Evolutionary conservation across 2,113 vertebrate species (phyloP), one percentile per base, ranked within the genome.

Genomic region (Gallinago jamesoni): DNA sequence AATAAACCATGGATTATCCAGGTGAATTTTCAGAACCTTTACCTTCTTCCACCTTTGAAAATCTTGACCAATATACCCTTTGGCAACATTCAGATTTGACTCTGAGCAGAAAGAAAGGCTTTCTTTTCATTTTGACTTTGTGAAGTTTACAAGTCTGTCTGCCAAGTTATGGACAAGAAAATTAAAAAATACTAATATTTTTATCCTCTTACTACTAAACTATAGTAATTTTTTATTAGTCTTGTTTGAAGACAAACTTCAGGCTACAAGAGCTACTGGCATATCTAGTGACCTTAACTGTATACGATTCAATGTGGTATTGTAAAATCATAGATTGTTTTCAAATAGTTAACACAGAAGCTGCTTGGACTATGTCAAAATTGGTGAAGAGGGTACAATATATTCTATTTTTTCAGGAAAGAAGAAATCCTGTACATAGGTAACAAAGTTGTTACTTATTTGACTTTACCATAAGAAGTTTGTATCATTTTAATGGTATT

Each of bases 391-490:
- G 11, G 47, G 3, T 33, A 47, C n/a, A 64, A 56, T 11, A 30
- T 3, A 23, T 19, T 25, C 5, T 28, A 19, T 23, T n/a, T 62
- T 67, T 35, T 27, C 14, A 39, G 57, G 35, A 63, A 55, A 68
- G 66, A 37, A 31, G 0, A 37, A 59, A 55, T n/a, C 19, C 1
- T 7, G 2, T 12, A 30, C 2, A 9, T 17, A 31, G 8, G 5
- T 33, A 62, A 57, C 4, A 63, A 79, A 53, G 7, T 30, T 1
- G 0, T 48, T 79, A 41, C 9, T 5, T 73, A 21, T 78, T 56
- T 76, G 31, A n/a, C 27, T 85, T 75, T 35, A 27, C 5, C 8
- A 14, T 60, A 50, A 55, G 76, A 87, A 43, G 10, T 2, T 5
- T 37, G 4, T 31, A 15, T 41, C 0, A 23, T 56, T 80, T 87